phyloP scores from a whole-genome alignment of 2,888 invertebrate genomes.

The Oligia latruncula region DNA sequence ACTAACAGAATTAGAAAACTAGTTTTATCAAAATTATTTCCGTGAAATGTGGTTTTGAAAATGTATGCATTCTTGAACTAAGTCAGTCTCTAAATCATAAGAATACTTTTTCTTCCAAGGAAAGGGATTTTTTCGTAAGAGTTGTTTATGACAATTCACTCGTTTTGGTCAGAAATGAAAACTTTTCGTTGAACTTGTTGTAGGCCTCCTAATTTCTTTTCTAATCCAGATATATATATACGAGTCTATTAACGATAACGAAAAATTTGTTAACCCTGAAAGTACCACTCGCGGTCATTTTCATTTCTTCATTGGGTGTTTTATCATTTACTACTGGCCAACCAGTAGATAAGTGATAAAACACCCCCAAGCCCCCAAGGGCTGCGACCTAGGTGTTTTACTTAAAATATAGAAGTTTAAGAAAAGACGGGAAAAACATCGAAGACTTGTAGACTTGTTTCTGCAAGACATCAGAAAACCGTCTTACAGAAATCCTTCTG shows the following conservation, averaged over 20 bases:
- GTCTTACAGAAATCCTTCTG: background rate
- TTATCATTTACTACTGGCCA: background rate
- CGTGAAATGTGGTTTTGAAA: background rate
- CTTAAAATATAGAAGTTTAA: background rate
- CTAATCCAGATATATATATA: background rate
- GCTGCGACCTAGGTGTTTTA: background rate
- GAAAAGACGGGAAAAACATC: background rate
- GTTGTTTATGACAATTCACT: background rate
- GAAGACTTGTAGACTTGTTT: background rate
- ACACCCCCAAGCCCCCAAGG: too few relatives aligned
- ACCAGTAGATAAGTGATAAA: too few relatives aligned
- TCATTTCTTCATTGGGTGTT: background rate
- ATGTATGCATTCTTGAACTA: background rate
- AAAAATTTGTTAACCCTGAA: background rate
- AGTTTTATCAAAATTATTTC: background rate
- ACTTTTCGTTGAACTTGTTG: background rate
- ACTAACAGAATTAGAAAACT: background rate
- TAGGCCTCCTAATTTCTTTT: background rate
- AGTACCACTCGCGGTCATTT: background rate
- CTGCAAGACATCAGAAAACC: background rate
- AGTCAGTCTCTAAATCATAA: background rate
- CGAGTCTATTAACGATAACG: too few relatives aligned
- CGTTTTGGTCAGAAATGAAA: background rate
- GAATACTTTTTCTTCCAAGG: background rate
- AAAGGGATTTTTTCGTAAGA: background rate